Evolutionary conservation across 2,113 vertebrate genomes (phyloP).

Genomic region (Mellivora capensis): DNA sequence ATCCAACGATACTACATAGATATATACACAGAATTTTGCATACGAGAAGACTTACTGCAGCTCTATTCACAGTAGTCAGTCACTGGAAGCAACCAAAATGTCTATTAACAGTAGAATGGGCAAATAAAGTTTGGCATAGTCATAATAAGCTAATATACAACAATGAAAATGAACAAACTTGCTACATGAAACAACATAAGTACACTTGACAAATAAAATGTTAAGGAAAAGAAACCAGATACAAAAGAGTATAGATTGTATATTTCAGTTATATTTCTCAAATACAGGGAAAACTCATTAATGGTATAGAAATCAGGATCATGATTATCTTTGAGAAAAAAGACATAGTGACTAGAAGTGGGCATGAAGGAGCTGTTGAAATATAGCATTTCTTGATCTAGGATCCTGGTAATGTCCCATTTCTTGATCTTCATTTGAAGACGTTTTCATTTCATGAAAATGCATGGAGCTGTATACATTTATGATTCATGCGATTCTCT

Average conservation of each 20-base stretch:
- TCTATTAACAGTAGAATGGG: background rate
- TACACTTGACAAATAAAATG: background rate
- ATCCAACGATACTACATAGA: background rate
- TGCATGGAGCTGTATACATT: background rate
- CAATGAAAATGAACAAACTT: background rate
- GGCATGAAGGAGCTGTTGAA: background rate
- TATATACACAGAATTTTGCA: background rate
- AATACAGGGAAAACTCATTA: background rate
- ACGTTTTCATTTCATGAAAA: background rate
- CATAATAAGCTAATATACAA: background rate
- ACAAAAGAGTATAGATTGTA: background rate
- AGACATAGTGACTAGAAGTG: background rate
- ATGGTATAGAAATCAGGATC: background rate
- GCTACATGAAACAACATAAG: background rate
- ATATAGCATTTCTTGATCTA: background rate
- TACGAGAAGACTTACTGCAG: background rate
- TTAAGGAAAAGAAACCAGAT: background rate
- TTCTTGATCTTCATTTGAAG: background rate
- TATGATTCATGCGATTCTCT: background rate
- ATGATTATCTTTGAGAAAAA: background rate
- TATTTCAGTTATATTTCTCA: background rate
- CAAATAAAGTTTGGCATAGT: background rate
- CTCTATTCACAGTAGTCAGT: background rate
- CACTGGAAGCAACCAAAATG: background rate
- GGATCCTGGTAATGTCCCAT: background rate